Evolutionary conservation across 2,113 vertebrate species (phyloP).

Genomic region (Myrmophylax atrothorax): DNA sequence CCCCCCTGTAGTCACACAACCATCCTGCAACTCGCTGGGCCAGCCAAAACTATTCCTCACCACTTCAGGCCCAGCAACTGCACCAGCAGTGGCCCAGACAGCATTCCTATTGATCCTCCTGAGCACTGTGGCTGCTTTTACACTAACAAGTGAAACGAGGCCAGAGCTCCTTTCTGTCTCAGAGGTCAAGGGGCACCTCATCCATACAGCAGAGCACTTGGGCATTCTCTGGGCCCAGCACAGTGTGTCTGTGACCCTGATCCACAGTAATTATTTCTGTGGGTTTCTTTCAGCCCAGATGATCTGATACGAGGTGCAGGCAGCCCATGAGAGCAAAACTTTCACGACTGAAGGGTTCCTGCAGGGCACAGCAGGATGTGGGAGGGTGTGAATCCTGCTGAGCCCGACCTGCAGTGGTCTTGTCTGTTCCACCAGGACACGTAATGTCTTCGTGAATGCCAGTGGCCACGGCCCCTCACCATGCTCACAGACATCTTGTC

Average conservation of each 20-base stretch:
- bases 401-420: not conserved
- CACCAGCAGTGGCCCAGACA: not conserved
- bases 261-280: not conserved
- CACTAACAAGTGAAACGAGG: not conserved
- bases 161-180: not conserved
- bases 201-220: not conserved
- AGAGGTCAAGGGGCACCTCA: not conserved
- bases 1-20: not conserved
- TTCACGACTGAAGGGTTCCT: not conserved
- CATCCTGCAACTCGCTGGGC: not conserved
- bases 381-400: not conserved
- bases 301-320: not conserved
- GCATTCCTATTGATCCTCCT: not conserved
- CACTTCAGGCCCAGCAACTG: not conserved
- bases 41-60: not conserved
- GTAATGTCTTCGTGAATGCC: fast-evolving
- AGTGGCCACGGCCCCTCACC: not conserved
- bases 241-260: not conserved
- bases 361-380: not conserved
- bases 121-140: not conserved
- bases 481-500: not conserved
- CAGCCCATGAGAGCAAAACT: not conserved
- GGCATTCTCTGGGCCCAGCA: not conserved
- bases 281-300: not conserved
- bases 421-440: not conserved